Conservation (phyloP, 2,888 invertebrate species). For the Drosophila trichaetosa region DNA sequence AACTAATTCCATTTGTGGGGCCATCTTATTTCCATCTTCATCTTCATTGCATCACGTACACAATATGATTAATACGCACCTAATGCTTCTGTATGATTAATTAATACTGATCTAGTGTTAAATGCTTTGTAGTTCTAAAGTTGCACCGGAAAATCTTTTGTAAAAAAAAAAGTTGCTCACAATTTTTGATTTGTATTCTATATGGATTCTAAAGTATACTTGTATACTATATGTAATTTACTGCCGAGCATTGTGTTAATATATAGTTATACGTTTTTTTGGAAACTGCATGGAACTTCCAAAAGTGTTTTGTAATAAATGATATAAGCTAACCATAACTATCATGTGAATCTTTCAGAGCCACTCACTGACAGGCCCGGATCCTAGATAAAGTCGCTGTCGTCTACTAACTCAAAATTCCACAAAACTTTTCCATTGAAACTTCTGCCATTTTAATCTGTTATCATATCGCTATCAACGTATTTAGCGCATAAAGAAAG, state of each 20-base stretch:
- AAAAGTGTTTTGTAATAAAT: conserved; percentile 5
- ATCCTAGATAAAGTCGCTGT: conserved; percentile 65
- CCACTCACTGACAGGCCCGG: conserved; percentile 57
- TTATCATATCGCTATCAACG: conserved; percentile 54
- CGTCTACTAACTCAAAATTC: conserved; percentile 77
- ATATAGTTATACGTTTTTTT: conserved; percentile 2
- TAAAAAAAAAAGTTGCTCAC: conserved; percentile 54
- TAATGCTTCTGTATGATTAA: conserved; percentile 2
- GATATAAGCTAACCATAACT: conserved; percentile 31
- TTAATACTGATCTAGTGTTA: conserved; percentile 11
- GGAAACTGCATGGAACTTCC: conserved; percentile 54
- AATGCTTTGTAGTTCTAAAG: conserved; percentile 44
- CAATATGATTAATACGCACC: conserved; percentile 4
- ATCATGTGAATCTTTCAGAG: conserved; percentile 66
- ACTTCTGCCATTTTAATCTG: conserved; percentile 71
- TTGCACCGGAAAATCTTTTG: conserved; percentile 44
- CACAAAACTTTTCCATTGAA: conserved; percentile 61
- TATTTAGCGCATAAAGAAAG: conserved; percentile 71
- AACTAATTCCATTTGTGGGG: not conserved
- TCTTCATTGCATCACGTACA: not conserved
- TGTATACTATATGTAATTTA: not conserved
- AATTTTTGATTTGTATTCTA: conserved; percentile 7
- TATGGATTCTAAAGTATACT: not conserved
- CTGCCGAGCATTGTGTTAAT: conserved; percentile 12
- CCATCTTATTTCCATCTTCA: conserved; percentile 19